Evolutionary conservation across 2,888 invertebrate species (phyloP).

Genomic region (Chelonus formosanus): DNA sequence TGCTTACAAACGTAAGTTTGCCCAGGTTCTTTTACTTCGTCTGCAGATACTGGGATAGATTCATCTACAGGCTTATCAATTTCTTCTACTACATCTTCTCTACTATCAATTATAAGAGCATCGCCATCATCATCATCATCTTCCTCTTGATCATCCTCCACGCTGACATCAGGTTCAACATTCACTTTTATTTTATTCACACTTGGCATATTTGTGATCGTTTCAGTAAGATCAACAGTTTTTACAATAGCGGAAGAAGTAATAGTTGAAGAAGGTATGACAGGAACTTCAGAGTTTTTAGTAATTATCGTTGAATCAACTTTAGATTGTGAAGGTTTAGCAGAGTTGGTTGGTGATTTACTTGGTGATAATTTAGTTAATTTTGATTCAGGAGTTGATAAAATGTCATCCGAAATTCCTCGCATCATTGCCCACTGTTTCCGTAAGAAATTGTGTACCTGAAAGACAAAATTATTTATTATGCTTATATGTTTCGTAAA

Average conservation of each 20-base stretch:
- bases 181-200: conserved; percentile 15
- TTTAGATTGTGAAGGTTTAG: neutral
- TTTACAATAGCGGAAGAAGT: conserved; percentile 28
- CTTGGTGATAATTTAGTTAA: neutral
- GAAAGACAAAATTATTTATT: conserved; percentile 19
- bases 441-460: conserved; percentile 51
- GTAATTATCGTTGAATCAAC: conserved; percentile 25
- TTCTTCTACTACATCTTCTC: conserved; percentile 46
- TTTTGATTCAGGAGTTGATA: conserved; percentile 9
- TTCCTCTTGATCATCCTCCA: conserved; percentile 36
- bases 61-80: conserved; percentile 32
- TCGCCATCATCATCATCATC: conserved; percentile 47
- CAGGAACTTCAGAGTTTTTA: conserved; percentile 20
- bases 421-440: conserved; percentile 53
- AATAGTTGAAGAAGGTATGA: conserved; percentile 9
- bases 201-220: conserved; percentile 34
- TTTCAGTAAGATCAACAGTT: conserved; percentile 33
- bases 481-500: too few relatives aligned
- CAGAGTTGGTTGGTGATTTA: too few relatives aligned
- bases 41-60: neutral
- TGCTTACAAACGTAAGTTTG: conserved; percentile 52
- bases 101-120: conserved; percentile 47
- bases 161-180: conserved; percentile 24
- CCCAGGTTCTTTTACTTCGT: neutral
- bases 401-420: conserved; percentile 12